Evolutionary conservation across 2,797 vertebrate species (phyloP).

Genomic region (Gymnothorax reevesii): DNA sequence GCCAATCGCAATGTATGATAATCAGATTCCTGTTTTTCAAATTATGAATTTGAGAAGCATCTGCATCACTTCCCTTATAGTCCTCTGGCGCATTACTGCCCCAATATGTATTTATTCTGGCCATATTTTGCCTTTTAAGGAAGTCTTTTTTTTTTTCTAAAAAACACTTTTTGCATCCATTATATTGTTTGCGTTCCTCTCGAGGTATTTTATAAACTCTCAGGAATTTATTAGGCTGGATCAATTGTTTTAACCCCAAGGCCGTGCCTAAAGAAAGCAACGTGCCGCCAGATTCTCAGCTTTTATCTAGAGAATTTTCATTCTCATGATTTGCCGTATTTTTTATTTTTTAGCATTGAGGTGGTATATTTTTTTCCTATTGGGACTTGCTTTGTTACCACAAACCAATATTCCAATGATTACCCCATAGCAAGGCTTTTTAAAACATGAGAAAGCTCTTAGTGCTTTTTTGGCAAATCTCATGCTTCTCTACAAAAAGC

Average conservation of each 20-base stretch:
- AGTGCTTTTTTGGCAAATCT: background rate
- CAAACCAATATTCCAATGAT: background rate
- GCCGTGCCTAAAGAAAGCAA: background rate
- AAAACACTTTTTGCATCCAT: background rate
- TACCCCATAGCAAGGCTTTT: background rate
- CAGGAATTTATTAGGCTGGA: background rate
- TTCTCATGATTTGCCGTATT: background rate
- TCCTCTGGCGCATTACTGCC: background rate
- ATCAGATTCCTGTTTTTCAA: background rate
- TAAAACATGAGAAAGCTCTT: background rate
- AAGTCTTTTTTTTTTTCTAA: background rate
- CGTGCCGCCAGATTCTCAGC: background rate
- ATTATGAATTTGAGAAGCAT: background rate
- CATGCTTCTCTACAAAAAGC: background rate
- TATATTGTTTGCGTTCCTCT: background rate
- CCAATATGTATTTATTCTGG: background rate
- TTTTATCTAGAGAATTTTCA: background rate
- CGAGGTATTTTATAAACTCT: background rate
- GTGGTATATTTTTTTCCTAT: background rate
- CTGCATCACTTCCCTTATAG: background rate
- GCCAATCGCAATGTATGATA: background rate
- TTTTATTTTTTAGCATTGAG: background rate
- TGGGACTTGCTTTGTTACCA: background rate
- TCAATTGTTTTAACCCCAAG: constrained; percentile 2
- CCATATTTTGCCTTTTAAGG: background rate